Evolutionary conservation across 2,113 vertebrate species (phyloP).

Genomic region (Oryzias javanicus): DNA sequence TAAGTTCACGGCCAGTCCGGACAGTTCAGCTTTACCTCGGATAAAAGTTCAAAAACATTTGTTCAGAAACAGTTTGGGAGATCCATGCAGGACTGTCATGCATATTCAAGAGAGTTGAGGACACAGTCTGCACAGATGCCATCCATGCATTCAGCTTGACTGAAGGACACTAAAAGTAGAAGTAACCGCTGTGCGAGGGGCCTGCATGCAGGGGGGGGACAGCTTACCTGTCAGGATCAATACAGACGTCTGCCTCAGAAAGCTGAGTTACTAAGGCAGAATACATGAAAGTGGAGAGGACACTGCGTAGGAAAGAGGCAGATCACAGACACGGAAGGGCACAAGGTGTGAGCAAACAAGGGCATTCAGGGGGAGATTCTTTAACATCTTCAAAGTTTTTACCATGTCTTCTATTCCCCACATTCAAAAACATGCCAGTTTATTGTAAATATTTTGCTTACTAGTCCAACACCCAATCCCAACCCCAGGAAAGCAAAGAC

Average conservation of each 20-base stretch:
- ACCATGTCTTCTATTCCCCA: no score
- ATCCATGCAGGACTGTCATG: constrained; percentile 4
- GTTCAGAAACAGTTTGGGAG: constrained; percentile 1
- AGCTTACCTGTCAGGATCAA: constrained; percentile 25
- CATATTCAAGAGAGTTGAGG: not conserved
- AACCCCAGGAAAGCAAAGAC: constrained; percentile 23
- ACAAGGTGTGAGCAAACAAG: constrained; percentile 6
- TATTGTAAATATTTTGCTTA: no score
- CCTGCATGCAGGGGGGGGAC: constrained; percentile 44
- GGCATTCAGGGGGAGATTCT: not conserved
- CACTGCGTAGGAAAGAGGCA: constrained; percentile 19
- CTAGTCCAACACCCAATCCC: not conserved
- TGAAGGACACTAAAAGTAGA: constrained; percentile 30
- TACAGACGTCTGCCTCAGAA: constrained; percentile 62
- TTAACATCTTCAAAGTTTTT: no score
- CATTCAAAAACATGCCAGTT: no score
- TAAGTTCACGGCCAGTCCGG: not conserved
- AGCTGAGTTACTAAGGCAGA: constrained; percentile 61
- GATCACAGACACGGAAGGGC: constrained; percentile 13
- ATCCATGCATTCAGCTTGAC: constrained; percentile 53
- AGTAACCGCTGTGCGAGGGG: constrained; percentile 6
- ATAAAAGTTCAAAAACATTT: not conserved
- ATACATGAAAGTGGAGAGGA: constrained; percentile 52
- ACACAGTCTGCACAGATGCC: constrained; percentile 3
- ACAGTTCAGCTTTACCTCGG: not conserved